Percentiles rank a stretch among this genome's conserved stretches.
phyloP scores from a whole-genome alignment of 2,113 vertebrate species.

The Nymphicus hollandicus region DNA sequence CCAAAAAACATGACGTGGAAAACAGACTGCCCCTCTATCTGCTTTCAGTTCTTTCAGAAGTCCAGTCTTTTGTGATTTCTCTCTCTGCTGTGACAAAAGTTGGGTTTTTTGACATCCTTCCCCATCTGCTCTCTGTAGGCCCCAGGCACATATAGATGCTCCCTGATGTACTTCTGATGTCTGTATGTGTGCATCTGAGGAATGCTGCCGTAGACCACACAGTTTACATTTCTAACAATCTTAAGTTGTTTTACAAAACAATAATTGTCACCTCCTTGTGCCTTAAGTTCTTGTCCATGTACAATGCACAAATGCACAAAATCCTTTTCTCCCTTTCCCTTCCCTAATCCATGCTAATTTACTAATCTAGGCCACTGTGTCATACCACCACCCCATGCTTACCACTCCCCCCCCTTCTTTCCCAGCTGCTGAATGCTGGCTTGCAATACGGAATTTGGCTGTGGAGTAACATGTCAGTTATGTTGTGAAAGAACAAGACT shows the following conservation, averaged over 20 bases:
- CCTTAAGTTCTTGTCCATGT: background rate
- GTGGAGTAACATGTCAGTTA: background rate
- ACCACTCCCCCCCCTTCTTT: background rate
- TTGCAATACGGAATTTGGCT: background rate
- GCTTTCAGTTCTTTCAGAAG: background rate
- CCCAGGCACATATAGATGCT: background rate
- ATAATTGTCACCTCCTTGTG: background rate
- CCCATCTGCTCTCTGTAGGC: background rate
- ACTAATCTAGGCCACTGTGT: background rate
- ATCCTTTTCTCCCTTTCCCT: background rate
- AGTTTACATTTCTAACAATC: background rate
- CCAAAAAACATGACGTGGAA: background rate
- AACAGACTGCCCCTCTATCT: background rate
- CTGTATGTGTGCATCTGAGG: background rate
- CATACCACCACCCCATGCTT: background rate
- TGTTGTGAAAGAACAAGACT: conserved; percentile 8
- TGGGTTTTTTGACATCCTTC: rapidly evolving
- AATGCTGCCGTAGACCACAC: background rate
- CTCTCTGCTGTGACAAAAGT: background rate
- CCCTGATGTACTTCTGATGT: background rate
- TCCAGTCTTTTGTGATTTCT: background rate
- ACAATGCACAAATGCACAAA: background rate
- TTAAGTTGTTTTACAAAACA: background rate
- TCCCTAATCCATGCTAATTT: background rate
- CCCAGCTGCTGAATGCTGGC: background rate